A percentile compares a stretch with the other conserved stretches of the same genome.
Conservation (phyloP, 1,140 invertebrate genomes). For the Nomia melanderi region DNA sequence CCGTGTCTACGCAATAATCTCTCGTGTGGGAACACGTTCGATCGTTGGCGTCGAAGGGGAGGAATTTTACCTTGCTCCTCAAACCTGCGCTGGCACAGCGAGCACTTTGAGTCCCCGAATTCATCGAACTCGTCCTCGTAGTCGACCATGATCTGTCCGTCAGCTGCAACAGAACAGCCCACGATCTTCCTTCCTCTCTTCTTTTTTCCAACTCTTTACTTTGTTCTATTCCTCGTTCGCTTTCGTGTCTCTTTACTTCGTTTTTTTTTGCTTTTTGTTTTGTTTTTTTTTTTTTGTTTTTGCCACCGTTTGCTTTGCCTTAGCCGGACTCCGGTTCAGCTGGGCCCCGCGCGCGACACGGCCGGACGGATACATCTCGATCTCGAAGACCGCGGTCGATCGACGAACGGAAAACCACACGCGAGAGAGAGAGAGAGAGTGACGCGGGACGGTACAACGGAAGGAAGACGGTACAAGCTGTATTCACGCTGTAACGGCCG, state of each 20-base stretch:
- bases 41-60: conserved; percentile 42
- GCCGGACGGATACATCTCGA: conserved; percentile 52
- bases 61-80: conserved; percentile 86
- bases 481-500: too few species aligned
- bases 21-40: conserved; percentile 60
- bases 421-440: too few species aligned
- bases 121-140: conserved; percentile 84
- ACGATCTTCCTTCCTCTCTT: conserved; percentile 73
- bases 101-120: conserved; percentile 82
- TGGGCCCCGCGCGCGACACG: too few species aligned
- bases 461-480: too few species aligned
- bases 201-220: conserved; percentile 33
- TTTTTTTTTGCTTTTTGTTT: background rate
- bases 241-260: background rate
- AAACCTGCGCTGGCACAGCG: conserved; percentile 88
- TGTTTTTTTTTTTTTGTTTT: too few species aligned
- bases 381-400: background rate
- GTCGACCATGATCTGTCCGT: conserved; percentile 83
- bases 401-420: too few species aligned
- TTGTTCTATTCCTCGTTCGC: conserved; percentile 11
- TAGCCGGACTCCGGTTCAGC: too few species aligned
- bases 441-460: too few species aligned
- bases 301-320: too few species aligned
- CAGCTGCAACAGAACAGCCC: conserved; percentile 84
- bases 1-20: conserved; percentile 10